Evolutionary conservation across 2,113 vertebrate species (phyloP).

Genomic region (Apistogramma diplotaenia): DNA sequence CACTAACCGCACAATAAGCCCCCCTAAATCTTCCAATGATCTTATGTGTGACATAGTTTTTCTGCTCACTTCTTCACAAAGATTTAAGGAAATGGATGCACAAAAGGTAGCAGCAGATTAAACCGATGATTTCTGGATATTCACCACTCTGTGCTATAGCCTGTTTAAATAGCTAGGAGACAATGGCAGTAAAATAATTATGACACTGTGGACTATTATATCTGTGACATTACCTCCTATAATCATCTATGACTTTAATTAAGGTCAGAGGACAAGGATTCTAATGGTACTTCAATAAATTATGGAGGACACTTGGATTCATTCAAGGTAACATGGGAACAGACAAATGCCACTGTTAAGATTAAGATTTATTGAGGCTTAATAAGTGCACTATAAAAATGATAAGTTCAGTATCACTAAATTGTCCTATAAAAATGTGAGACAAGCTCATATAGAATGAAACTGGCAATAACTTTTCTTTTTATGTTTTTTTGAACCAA

Average conservation of each 20-base stretch:
- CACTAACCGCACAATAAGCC: not conserved
- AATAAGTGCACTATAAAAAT: slow-evolving; percentile 1
- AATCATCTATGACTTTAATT: not conserved
- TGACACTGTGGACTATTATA: not conserved
- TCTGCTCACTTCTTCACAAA: not conserved
- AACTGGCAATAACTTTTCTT: not conserved
- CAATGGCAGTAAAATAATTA: not conserved
- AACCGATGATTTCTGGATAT: not conserved
- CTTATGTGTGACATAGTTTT: not conserved
- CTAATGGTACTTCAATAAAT: not conserved
- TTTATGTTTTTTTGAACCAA: not conserved
- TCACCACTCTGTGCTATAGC: not conserved
- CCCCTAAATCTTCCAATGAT: not conserved
- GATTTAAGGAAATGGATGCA: not conserved
- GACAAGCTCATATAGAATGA: not conserved
- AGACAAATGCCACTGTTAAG: not conserved
- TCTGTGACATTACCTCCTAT: not conserved
- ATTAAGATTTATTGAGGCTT: not conserved
- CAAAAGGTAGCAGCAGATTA: not conserved
- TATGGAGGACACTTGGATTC: not conserved
- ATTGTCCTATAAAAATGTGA: not conserved
- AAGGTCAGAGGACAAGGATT: not conserved
- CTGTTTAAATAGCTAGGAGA: not conserved
- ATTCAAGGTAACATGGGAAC: slow-evolving; percentile 4
- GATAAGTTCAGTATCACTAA: not conserved